These are phyloP conservation scores for Lagria hirta DNA, from an alignment of 2,888 invertebrate genomes.

Conservation along the genomic window DNA sequence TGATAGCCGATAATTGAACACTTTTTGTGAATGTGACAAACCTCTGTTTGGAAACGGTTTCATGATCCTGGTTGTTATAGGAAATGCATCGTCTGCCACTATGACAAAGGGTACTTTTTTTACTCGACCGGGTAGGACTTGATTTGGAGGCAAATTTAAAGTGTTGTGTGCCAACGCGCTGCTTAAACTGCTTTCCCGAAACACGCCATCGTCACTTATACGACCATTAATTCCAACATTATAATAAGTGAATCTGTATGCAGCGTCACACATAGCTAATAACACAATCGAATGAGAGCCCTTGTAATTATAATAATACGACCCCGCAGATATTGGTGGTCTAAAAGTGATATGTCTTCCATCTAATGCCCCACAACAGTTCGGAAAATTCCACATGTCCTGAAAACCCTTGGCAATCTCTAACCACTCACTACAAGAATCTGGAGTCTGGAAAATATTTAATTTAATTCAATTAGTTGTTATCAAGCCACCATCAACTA, in stretches of 20 bases:
- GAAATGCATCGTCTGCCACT: constrained; percentile 41
- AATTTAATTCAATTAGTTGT: no score
- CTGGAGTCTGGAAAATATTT: no score
- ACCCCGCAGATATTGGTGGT: constrained; percentile 28
- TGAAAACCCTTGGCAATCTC: no score
- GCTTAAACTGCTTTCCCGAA: constrained; percentile 31
- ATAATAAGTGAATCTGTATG: constrained; percentile 36
- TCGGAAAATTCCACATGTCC: constrained; percentile 13
- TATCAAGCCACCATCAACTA: no score
- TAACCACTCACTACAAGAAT: no score
- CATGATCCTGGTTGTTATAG: constrained; percentile 32
- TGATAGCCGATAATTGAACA: constrained; percentile 27
- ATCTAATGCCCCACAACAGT: constrained; percentile 25
- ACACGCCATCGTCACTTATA: constrained; percentile 38
- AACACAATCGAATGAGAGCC: constrained; percentile 36
- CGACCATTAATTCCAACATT: constrained; percentile 38
- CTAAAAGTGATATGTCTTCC: constrained; percentile 21
- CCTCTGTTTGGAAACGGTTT: constrained; percentile 37
- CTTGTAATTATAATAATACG: constrained; percentile 38
- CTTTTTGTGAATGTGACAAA: constrained; percentile 21
- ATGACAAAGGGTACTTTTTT: constrained; percentile 31
- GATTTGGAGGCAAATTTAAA: constrained; percentile 35
- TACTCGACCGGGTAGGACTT: constrained; percentile 28
- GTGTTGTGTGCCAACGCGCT: constrained; percentile 28
- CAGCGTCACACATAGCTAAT: constrained; percentile 35